Conservation (phyloP, 2,797 vertebrate species). For the Odontamblyopus rebecca region DNA sequence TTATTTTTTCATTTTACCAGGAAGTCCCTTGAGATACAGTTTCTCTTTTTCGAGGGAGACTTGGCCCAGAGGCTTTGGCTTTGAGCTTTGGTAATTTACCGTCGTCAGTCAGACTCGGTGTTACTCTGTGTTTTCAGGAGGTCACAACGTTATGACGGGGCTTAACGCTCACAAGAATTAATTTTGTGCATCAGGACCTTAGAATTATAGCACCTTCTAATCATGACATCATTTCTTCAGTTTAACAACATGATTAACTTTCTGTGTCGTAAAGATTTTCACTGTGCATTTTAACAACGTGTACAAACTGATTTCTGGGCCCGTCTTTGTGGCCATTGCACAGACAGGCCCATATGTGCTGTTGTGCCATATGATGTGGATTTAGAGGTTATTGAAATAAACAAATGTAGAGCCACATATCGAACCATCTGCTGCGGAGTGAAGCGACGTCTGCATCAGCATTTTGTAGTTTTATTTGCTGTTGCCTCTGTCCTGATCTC, state of each 20-base stretch:
- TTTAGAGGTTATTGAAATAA: not conserved
- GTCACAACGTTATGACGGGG: too few species aligned
- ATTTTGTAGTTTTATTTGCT: constrained; percentile 4
- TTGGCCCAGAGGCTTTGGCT: too few species aligned
- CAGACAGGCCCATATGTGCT: not conserved
- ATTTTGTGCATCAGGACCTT: too few species aligned
- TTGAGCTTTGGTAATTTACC: too few species aligned
- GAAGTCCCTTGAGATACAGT: too few species aligned
- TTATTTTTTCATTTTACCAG: too few species aligned
- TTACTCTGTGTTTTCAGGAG: too few species aligned
- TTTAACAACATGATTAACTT: not conserved
- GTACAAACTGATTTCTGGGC: not conserved
- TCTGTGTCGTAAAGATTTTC: not conserved
- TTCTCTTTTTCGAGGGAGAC: too few species aligned
- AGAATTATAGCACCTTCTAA: not conserved
- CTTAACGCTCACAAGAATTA: too few species aligned
- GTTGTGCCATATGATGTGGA: not conserved
- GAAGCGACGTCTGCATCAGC: not conserved
- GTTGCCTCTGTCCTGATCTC: constrained; percentile 3
- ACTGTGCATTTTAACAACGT: not conserved
- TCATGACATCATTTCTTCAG: not conserved
- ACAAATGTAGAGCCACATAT: constrained; percentile 1
- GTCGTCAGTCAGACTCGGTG: too few species aligned
- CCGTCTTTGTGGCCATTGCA: not conserved
- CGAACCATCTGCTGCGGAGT: constrained; percentile 1